These are phyloP conservation scores for Bombus breviceps DNA, from an alignment of 1,140 invertebrate genomes.

Conservation along the genomic window DNA sequence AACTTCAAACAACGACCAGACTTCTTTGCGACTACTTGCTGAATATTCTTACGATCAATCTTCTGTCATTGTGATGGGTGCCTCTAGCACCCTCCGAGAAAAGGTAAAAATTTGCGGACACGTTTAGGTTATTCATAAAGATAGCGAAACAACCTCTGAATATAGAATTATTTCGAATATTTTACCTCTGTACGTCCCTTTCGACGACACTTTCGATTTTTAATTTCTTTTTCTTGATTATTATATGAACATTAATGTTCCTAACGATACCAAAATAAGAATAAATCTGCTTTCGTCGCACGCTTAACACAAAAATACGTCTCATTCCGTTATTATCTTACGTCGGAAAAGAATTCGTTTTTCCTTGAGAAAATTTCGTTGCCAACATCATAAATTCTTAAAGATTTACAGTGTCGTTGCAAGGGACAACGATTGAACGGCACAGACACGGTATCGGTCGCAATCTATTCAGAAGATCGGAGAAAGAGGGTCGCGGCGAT, in stretches of 20 bases:
- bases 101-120: not conserved
- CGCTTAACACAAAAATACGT: not conserved
- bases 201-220: too few species aligned
- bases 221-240: too few species aligned
- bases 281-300: not conserved
- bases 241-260: too few species aligned
- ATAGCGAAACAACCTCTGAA: not conserved
- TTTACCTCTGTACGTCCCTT: too few species aligned
- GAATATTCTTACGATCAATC: slow-evolving; percentile 23
- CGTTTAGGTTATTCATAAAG: not conserved
- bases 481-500: not conserved
- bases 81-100: not conserved
- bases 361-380: not conserved
- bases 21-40: slow-evolving; percentile 17
- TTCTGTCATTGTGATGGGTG: not conserved
- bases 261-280: not conserved
- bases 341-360: not conserved
- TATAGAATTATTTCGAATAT: not conserved
- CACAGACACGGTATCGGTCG: not conserved
- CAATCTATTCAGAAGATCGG: slow-evolving; percentile 6
- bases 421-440: not conserved
- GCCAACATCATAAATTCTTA: not conserved
- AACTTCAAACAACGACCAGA: not conserved
- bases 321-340: not conserved
- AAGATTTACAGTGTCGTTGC: not conserved